Evolutionary conservation across 2,113 vertebrate genomes (phyloP).

Genomic region (Catharus bicknelli): DNA sequence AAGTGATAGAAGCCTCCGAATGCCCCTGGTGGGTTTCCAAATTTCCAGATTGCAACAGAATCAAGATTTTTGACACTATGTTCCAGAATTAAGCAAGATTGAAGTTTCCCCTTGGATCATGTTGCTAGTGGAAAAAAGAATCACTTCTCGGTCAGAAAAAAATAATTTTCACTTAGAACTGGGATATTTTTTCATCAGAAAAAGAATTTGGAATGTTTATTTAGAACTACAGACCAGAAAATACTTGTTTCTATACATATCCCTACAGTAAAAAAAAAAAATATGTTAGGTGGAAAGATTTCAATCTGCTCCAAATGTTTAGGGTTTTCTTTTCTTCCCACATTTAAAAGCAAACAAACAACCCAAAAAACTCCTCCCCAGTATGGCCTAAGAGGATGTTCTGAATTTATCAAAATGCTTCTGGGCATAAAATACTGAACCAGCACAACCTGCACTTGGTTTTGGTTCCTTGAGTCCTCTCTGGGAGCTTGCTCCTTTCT

Average conservation of each 20-base stretch:
- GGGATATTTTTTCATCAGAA: background rate
- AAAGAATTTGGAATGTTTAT: background rate
- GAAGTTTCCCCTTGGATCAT: background rate
- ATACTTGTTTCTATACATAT: background rate
- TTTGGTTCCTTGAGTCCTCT: background rate
- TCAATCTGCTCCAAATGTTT: background rate
- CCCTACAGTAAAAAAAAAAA: background rate
- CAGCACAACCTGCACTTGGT: accelerated
- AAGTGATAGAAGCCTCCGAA: background rate
- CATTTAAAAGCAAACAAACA: background rate
- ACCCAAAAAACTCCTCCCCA: background rate
- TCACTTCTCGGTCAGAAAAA: background rate
- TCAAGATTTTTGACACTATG: background rate
- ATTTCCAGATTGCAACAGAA: background rate
- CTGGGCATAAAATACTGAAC: background rate
- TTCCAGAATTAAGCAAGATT: background rate
- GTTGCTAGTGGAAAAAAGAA: background rate
- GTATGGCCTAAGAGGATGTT: background rate
- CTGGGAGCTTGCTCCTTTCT: background rate
- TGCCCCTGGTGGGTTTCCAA: background rate
- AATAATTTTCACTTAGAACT: background rate
- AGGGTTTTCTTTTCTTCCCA: background rate
- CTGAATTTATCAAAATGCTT: background rate
- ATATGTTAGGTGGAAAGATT: background rate
- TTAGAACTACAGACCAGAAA: background rate